phyloP scores from a whole-genome alignment of 1,140 invertebrate species.

The Drosophila lacteicornis region DNA sequence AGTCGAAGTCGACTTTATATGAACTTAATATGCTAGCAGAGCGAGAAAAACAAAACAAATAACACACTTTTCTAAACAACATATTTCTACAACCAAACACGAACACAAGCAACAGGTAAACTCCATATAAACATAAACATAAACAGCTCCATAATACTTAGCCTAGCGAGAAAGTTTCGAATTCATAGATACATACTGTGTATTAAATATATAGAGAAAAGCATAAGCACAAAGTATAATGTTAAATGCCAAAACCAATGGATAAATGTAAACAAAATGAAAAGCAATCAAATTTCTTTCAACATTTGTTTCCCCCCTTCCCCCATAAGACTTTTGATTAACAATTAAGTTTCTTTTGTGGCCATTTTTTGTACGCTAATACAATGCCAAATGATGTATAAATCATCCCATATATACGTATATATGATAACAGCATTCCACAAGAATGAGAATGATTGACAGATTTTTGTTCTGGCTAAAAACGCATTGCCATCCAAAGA shows the following conservation, averaged over 20 bases:
- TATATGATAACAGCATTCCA: conserved; percentile 61
- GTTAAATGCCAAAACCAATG: conserved; percentile 64
- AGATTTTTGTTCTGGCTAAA: conserved; percentile 47
- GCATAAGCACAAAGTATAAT: conserved; percentile 61
- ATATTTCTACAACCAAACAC: conserved; percentile 44
- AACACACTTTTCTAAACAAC: conserved; percentile 63
- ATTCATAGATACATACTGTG: conserved; percentile 55
- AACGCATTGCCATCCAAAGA: conserved; percentile 59
- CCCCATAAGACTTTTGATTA: conserved; percentile 35
- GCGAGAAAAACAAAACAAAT: conserved; percentile 25
- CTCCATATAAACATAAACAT: conserved; percentile 27
- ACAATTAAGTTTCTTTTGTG: conserved; percentile 30
- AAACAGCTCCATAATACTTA: conserved; percentile 51
- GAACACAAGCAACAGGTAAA: conserved; percentile 33
- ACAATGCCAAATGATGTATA: conserved; percentile 58
- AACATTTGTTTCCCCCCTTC: conserved; percentile 5
- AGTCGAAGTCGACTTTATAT: conserved; percentile 52
- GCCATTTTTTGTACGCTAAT: conserved; percentile 42
- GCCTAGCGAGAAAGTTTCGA: conserved; percentile 57
- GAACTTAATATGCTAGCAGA: conserved; percentile 61
- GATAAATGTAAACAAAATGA: conserved; percentile 35
- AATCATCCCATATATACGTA: conserved; percentile 27
- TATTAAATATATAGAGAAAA: conserved; percentile 46
- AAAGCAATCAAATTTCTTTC: conserved; percentile 56
- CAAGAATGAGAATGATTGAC: conserved; percentile 66